These are phyloP conservation scores for Macrosiphum euphorbiae DNA, from an alignment of 2,888 invertebrate species.

Conservation along the genomic window DNA sequence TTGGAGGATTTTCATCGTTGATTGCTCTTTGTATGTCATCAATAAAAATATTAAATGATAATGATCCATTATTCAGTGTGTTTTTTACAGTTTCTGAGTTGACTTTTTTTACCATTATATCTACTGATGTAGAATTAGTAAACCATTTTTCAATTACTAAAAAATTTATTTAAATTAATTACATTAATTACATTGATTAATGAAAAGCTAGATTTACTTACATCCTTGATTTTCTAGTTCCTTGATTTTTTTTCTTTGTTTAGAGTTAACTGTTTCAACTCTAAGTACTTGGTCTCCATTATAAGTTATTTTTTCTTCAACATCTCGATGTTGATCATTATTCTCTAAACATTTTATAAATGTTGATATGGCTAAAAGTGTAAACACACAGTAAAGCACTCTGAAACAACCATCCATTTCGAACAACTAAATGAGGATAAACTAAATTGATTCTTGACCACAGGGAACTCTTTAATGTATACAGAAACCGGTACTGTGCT, in stretches of 20 bases:
- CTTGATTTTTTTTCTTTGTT: conserved; percentile 73
- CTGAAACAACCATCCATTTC: conserved; percentile 49
- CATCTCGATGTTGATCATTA: conserved; percentile 3
- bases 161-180: conserved; percentile 44
- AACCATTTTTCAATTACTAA: conserved; percentile 77
- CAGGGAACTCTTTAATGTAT: conserved; percentile 47
- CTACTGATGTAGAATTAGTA: conserved; percentile 76
- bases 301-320: conserved; percentile 74
- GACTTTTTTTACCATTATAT: conserved; percentile 80
- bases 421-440: conserved; percentile 55
- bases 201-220: conserved; percentile 69
- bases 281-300: conserved; percentile 85
- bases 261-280: conserved; percentile 74
- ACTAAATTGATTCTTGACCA: conserved; percentile 58
- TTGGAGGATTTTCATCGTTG: conserved; percentile 82
- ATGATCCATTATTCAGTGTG: conserved; percentile 76
- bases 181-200: not conserved
- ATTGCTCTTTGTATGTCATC: conserved; percentile 84
- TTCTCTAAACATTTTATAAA: conserved; percentile 20
- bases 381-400: conserved; percentile 44
- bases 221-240: conserved; percentile 75
- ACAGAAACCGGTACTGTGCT: conserved; percentile 60
- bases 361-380: conserved; percentile 44
- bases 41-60: conserved; percentile 80
- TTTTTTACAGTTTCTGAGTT: conserved; percentile 77